A percentile compares a stretch with the other conserved stretches of the same genome.
phyloP scores from a whole-genome alignment of 2,797 vertebrate genomes.

The Galagoides demidoff region DNA sequence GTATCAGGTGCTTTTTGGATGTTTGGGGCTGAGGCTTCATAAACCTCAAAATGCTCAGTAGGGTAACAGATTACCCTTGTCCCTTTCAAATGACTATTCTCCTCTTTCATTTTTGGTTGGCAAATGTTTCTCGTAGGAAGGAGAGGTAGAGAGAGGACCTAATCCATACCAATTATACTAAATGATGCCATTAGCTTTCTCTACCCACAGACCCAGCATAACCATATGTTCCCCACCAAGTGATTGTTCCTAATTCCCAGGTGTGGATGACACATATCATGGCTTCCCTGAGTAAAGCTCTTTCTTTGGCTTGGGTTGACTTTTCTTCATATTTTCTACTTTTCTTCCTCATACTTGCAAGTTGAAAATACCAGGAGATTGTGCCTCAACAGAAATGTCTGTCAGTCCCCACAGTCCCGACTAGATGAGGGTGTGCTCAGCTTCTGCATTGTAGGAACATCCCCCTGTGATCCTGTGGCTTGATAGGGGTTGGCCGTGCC shows the following conservation, averaged over 20 bases:
- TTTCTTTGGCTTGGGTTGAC: not conserved
- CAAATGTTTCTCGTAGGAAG: not conserved
- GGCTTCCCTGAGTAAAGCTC: not conserved
- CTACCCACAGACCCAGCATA: not conserved
- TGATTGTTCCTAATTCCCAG: not conserved
- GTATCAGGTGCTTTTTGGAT: slow-evolving; percentile 79
- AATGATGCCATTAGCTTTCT: not conserved
- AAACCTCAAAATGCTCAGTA: not conserved
- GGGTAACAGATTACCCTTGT: not conserved
- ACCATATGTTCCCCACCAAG: not conserved
- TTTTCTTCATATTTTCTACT: not conserved
- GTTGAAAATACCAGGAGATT: not conserved
- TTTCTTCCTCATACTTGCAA: not conserved
- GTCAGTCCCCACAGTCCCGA: not conserved
- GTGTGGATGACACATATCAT: not conserved
- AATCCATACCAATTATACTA: not conserved
- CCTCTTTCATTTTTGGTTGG: not conserved
- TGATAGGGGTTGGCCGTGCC: not conserved
- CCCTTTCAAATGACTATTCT: not conserved
- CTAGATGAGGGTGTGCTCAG: not conserved
- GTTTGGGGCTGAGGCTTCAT: not conserved
- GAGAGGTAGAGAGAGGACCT: not conserved
- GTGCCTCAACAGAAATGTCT: not conserved
- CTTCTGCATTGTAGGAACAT: not conserved
- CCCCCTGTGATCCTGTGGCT: not conserved